Conservation (phyloP, 2,797 vertebrate genomes). For the Sylvia borin region DNA sequence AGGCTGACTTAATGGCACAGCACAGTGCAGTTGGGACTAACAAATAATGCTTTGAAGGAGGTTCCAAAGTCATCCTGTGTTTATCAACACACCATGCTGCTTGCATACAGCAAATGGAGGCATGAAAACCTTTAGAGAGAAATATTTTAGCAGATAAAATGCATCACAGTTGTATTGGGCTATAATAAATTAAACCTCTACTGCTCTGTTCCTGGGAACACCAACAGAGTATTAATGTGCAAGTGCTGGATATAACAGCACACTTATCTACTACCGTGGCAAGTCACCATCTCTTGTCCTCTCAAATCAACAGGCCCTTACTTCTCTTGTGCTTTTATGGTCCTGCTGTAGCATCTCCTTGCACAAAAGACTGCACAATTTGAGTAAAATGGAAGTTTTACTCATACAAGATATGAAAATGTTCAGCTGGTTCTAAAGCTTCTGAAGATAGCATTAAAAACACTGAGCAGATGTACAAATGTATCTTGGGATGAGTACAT, state of each 20-base stretch:
- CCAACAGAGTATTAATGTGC: not conserved
- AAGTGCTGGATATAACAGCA: not conserved
- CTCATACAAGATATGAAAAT: not conserved
- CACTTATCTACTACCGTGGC: not conserved
- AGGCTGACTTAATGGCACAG: not conserved
- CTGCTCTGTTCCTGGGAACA: not conserved
- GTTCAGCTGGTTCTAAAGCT: slow-evolving; percentile 30
- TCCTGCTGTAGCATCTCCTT: not conserved
- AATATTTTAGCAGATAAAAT: not conserved
- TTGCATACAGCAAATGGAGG: not conserved
- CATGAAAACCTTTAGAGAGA: not conserved
- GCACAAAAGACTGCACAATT: not conserved
- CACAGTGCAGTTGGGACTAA: not conserved
- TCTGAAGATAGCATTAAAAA: slow-evolving; percentile 55
- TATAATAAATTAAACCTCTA: not conserved
- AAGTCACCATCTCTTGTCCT: not conserved
- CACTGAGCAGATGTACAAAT: slow-evolving; percentile 59
- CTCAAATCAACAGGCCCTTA: not conserved
- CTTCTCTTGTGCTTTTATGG: not conserved
- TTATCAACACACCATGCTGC: not conserved
- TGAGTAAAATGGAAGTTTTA: not conserved
- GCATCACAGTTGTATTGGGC: not conserved
- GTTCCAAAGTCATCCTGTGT: not conserved
- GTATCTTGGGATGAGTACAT: slow-evolving; percentile 39
- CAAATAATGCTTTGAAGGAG: not conserved